These are phyloP conservation scores for Torymus aiolomorphi DNA, from an alignment of 2,888 invertebrate genomes.

Conservation along the genomic window DNA sequence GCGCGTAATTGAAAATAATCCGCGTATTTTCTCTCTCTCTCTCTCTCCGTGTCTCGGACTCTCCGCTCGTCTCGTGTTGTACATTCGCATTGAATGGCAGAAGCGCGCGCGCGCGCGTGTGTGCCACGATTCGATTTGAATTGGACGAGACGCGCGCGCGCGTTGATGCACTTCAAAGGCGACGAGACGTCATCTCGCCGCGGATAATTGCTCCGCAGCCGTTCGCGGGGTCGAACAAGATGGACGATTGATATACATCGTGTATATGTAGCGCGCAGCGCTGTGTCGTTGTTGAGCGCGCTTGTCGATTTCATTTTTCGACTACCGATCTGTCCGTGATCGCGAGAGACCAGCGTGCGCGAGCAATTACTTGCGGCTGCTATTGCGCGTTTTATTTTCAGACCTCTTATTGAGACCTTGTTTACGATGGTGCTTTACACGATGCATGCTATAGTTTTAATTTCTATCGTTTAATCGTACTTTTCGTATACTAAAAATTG, in stretches of 20 bases:
- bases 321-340: conserved; percentile 27
- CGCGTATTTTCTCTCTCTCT: not conserved
- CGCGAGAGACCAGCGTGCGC: conserved; percentile 18
- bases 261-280: not conserved
- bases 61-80: conserved; percentile 7
- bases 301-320: not conserved
- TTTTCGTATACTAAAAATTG: too few relatives aligned
- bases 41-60: not conserved
- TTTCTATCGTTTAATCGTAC: too few relatives aligned
- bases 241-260: conserved; percentile 37
- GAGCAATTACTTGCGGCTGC: conserved; percentile 30
- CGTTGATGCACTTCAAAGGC: conserved; percentile 32
- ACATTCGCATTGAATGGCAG: conserved; percentile 35
- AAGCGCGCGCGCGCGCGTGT: not conserved
- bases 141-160: not conserved
- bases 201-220: conserved; percentile 49
- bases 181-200: conserved; percentile 44
- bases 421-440: too few relatives aligned
- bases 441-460: too few relatives aligned
- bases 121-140: conserved; percentile 28
- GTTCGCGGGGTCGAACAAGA: conserved; percentile 16
- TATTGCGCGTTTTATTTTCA: not conserved
- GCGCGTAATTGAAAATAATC: conserved; percentile 51
- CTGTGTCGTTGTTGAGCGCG: not conserved
- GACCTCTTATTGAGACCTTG: not conserved